Evolutionary conservation across 2,113 vertebrate genomes (phyloP), one percentile per base, ranked within the genome.

Genomic region (Thunnus thynnus): DNA sequence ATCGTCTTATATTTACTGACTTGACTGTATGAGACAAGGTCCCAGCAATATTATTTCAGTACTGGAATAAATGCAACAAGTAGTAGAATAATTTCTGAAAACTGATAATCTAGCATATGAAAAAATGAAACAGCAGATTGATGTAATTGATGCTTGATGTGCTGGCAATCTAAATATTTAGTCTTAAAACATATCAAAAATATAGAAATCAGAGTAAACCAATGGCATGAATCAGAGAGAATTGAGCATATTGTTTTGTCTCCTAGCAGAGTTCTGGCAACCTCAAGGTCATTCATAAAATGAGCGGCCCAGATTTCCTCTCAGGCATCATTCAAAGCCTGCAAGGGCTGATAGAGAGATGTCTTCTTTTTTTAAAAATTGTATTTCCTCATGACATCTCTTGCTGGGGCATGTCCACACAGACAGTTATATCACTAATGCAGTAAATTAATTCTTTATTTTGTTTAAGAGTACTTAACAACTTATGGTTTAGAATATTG

Each of bases 321-420:
- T 68, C 69, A 86, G 85, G 78, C 81, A 85, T 83, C 77, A 76
- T 82, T 86, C 73, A 86, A 80, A 86, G 80, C 74, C 76, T 41
- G 54, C 47, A 69, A 83, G 70, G 85, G 79, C 82, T 86, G 52
- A 25, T 56, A 17, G 71, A 77, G 68, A 86, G 71, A 85, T 70
- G 69, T 87, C 78, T 77, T 87, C 27, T 32, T 84, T 67, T 70
- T 66, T 66, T 51, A 58, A 56, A 56, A 25, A 57, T 75, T 82
- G 77, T 30, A 71, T 78, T 83, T 84, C 58, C 52, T 76, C 72
- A 44, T 84, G 74, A 80, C 75, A 82, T 61, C 58, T 64, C 71
- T 66, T 22, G 3, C 55, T 54, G 27, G 51, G 67, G 62, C 65
- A 74, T 7, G 56, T 77, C 60, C 41, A 66, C 41, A 63, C 27